These are phyloP conservation scores for Morus bassanus DNA, from an alignment of 2,797 vertebrate genomes.

Conservation along the genomic window DNA sequence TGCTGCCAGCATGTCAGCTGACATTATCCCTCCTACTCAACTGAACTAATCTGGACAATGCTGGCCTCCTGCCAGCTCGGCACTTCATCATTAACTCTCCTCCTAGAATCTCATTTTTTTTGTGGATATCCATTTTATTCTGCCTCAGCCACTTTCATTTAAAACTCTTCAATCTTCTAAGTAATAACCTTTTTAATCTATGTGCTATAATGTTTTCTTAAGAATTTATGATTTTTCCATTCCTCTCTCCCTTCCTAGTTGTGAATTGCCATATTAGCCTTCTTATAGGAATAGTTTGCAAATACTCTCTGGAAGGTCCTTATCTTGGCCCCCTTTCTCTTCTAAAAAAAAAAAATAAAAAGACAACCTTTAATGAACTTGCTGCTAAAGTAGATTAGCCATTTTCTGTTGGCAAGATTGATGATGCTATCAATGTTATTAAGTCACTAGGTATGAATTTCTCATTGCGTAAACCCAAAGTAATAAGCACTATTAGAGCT, in stretches of 20 bases:
- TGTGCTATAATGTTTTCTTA: slow-evolving; percentile 43
- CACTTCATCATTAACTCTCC: slow-evolving; percentile 25
- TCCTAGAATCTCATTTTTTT: not conserved
- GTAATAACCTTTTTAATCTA: slow-evolving; percentile 36
- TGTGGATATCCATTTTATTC: slow-evolving; percentile 34
- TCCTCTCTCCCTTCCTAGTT: not conserved
- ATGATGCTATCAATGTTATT: slow-evolving; percentile 65
- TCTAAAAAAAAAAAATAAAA: not conserved
- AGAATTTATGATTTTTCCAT: slow-evolving; percentile 23
- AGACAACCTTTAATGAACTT: slow-evolving; percentile 61
- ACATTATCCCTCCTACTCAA: not conserved
- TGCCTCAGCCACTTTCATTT: slow-evolving; percentile 31
- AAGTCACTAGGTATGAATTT: slow-evolving; percentile 61
- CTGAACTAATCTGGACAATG: not conserved
- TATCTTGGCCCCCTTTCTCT: slow-evolving; percentile 2
- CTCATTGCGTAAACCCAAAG: slow-evolving; percentile 36
- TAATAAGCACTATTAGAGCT: slow-evolving; percentile 45
- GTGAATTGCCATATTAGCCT: not conserved
- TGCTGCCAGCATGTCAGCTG: slow-evolving; percentile 8
- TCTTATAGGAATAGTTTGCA: not conserved
- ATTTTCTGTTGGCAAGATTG: slow-evolving; percentile 57
- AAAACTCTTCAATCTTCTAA: slow-evolving; percentile 27
- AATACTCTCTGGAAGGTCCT: slow-evolving; percentile 37
- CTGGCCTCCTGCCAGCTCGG: not conserved
- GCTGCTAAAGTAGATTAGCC: slow-evolving; percentile 56